Evolutionary conservation across 2,888 invertebrate species (phyloP).

Genomic region (Apodemia mormo): DNA sequence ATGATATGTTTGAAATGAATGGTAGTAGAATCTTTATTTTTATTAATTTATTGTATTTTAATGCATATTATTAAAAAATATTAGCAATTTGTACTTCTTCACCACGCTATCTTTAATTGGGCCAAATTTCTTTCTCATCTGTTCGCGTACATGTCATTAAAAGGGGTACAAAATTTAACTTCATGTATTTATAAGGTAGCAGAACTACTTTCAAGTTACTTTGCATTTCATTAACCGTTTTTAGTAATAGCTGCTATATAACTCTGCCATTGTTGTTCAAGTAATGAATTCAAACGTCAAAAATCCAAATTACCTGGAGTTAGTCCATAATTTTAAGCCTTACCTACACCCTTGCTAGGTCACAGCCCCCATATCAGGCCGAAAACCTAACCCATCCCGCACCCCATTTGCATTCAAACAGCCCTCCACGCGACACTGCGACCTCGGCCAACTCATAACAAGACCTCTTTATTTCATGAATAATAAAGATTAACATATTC

Average conservation of each 20-base stretch:
- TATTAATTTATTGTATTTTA: no score
- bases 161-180: no score
- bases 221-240: neutral
- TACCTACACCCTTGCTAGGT: neutral
- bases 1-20: no score
- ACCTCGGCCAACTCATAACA: slow-evolving; percentile 6
- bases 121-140: no score
- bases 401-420: slow-evolving; percentile 20
- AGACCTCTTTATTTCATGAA: slow-evolving; percentile 14
- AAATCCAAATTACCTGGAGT: neutral
- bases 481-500: slow-evolving; percentile 13
- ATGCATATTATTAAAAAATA: no score
- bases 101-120: no score
- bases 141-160: no score
- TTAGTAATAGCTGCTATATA: neutral
- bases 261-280: neutral
- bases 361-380: neutral
- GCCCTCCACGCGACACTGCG: neutral
- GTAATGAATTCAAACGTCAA: neutral
- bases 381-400: neutral
- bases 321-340: neutral
- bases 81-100: no score
- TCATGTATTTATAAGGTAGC: no score
- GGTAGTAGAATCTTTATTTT: no score
- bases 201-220: no score